Evolutionary conservation across 2,797 vertebrate species (phyloP).

Genomic region (Dromococcyx pavoninus): DNA sequence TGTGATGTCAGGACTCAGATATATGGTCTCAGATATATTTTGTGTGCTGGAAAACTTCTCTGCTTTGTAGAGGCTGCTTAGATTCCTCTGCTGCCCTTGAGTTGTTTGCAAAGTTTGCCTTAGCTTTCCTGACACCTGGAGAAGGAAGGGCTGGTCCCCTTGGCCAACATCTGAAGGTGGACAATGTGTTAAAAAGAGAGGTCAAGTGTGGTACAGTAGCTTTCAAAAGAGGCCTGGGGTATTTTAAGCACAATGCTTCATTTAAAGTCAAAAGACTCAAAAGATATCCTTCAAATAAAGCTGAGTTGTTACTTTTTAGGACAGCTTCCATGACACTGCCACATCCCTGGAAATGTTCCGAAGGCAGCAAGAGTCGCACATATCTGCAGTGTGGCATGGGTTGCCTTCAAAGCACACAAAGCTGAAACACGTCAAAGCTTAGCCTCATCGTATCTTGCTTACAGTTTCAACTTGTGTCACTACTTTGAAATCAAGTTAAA

Average conservation of each 20-base stretch:
- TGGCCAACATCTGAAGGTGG: neutral
- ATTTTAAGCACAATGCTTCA: conserved; percentile 21
- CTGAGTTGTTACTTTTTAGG: neutral
- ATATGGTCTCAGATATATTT: neutral
- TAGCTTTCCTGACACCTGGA: neutral
- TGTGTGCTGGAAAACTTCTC: neutral
- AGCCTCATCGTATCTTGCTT: neutral
- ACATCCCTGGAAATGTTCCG: neutral
- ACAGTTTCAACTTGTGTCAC: neutral
- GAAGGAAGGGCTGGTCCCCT: neutral
- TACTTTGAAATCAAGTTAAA: conserved; percentile 50
- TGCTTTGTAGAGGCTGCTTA: neutral
- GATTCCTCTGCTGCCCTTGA: neutral
- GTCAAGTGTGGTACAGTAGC: neutral
- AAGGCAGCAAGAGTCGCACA: neutral
- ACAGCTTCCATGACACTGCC: neutral
- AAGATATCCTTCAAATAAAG: conserved; percentile 1
- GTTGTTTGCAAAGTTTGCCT: neutral
- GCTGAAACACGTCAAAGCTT: conserved; percentile 30
- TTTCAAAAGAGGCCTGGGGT: neutral
- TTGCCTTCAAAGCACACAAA: neutral
- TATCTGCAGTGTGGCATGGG: neutral
- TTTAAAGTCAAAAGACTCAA: neutral
- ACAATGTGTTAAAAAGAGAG: neutral
- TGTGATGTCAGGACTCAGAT: neutral